These are phyloP conservation scores for Polyodon spathula DNA, from an alignment of 2,113 vertebrate species.

Conservation along the genomic window DNA sequence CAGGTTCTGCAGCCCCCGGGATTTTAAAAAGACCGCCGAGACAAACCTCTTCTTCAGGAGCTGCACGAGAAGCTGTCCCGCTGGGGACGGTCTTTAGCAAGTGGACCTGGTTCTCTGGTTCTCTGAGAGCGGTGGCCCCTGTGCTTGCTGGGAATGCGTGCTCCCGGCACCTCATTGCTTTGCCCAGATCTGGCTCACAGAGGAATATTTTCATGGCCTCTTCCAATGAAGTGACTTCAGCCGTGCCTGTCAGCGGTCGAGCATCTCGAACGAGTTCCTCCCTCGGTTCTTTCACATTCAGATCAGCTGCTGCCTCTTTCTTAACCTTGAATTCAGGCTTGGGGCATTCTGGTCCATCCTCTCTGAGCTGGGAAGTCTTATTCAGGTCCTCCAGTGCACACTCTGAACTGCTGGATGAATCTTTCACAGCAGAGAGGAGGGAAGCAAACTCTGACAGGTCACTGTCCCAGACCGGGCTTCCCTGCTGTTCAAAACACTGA, in stretches of 20 bases:
- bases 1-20: not conserved
- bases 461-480: no score
- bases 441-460: no score
- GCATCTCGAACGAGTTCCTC: not conserved
- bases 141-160: not conserved
- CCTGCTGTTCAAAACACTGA: no score
- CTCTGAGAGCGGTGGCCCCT: not conserved
- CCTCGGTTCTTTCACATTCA: not conserved
- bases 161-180: not conserved
- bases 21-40: not conserved
- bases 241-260: not conserved
- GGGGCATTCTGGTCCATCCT: no score
- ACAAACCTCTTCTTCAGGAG: not conserved
- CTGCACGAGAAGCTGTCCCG: constrained; percentile 1
- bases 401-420: no score
- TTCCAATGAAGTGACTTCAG: constrained; percentile 5
- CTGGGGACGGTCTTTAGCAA: not conserved
- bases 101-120: not conserved
- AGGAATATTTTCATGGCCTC: constrained; percentile 15
- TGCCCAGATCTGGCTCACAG: constrained; percentile 19
- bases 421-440: no score
- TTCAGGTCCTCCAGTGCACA: no score
- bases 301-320: no score
- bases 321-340: no score
- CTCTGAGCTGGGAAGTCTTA: no score